Conservation (phyloP, 2,113 vertebrate genomes). For the Chaetorhynchus papuensis region DNA sequence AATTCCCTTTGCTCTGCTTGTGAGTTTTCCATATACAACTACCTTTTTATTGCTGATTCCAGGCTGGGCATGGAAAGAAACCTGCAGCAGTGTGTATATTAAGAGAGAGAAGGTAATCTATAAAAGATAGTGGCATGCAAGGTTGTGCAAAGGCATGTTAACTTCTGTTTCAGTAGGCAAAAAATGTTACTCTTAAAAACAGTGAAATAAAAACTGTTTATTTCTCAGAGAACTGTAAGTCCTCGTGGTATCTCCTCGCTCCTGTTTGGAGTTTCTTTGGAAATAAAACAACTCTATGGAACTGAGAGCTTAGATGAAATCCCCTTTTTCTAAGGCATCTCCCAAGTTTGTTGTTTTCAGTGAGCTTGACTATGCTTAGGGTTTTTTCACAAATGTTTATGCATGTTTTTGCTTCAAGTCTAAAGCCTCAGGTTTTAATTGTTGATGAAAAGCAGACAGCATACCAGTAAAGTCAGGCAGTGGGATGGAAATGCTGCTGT, state of each 20-base stretch:
- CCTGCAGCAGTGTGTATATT: not conserved
- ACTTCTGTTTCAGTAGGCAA: not conserved
- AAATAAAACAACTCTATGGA: not conserved
- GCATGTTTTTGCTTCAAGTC: not conserved
- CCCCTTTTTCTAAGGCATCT: not conserved
- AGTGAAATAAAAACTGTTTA: not conserved
- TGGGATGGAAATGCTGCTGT: not conserved
- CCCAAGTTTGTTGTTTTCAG: not conserved
- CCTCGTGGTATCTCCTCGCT: not conserved
- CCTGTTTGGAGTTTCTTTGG: not conserved
- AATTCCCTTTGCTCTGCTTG: not conserved
- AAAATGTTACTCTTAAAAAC: not conserved
- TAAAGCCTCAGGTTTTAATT: not conserved
- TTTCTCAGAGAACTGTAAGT: not conserved
- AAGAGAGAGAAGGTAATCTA: not conserved
- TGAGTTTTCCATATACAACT: not conserved
- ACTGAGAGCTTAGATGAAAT: not conserved
- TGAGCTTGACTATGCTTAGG: not conserved
- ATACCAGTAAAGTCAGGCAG: not conserved
- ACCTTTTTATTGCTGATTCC: not conserved
- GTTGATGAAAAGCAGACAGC: not conserved
- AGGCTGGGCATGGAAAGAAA: not conserved
- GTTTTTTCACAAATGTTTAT: not conserved
- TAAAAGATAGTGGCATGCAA: not conserved
- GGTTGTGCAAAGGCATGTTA: not conserved